A percentile compares a stretch with the other conserved stretches of the same genome.
Evolutionary conservation across 2,113 vertebrate species (phyloP).

Genomic region (Gymnocephalus cernua): DNA sequence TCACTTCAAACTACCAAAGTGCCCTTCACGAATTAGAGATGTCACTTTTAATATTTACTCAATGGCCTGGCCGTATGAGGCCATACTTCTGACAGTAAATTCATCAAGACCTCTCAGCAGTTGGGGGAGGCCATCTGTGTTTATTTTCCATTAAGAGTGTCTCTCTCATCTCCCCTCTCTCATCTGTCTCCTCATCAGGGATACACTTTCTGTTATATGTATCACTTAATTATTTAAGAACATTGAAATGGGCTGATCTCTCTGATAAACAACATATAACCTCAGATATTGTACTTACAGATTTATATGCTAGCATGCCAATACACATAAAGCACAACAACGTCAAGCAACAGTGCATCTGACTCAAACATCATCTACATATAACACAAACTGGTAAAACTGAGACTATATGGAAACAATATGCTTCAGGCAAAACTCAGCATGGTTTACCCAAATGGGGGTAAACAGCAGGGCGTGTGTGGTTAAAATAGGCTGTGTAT

Average conservation of each 20-base stretch:
- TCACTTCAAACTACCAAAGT: conserved; percentile 48
- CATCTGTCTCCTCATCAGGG: conserved; percentile 42
- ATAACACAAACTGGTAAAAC: conserved; percentile 13
- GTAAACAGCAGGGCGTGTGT: conserved; percentile 7
- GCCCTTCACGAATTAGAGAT: conserved; percentile 60
- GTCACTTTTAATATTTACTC: conserved; percentile 64
- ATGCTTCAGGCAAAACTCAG: conserved; percentile 30
- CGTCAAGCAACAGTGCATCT: conserved; percentile 5
- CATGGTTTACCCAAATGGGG: conserved; percentile 10
- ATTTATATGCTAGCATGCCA: conserved; percentile 1
- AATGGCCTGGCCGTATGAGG: conserved; percentile 16
- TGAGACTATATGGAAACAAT: conserved; percentile 30
- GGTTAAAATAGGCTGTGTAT: conserved; percentile 6
- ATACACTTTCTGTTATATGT: conserved; percentile 50
- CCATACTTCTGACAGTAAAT: conserved; percentile 40
- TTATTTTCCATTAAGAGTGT: conserved; percentile 73
- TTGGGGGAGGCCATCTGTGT: conserved; percentile 65
- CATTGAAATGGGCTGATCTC: conserved; percentile 26
- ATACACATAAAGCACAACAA: background rate
- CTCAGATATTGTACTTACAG: background rate
- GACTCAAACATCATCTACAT: conserved; percentile 13
- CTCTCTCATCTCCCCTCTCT: conserved; percentile 48
- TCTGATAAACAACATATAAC: conserved; percentile 15
- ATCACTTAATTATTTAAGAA: conserved; percentile 60
- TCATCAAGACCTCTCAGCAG: conserved; percentile 60